Percentiles rank a stretch among this genome's conserved stretches.
phyloP scores from a whole-genome alignment of 2,888 invertebrate species.

The Alsophila aescularia region DNA sequence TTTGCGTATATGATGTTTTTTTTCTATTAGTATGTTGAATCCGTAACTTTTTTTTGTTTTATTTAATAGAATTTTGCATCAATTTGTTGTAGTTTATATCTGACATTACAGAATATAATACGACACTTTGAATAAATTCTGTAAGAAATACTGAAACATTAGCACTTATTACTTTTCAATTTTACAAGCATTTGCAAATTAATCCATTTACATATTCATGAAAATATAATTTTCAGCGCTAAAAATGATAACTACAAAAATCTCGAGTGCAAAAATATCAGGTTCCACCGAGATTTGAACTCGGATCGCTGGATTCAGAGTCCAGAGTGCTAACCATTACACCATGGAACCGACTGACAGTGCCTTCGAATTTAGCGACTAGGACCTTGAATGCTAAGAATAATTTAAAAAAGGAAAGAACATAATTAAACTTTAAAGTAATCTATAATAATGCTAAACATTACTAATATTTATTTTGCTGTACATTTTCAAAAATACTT shows the following conservation, averaged over 20 bases:
- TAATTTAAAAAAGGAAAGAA: no score
- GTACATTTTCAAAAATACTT: no score
- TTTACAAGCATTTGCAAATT: no score
- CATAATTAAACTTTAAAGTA: no score
- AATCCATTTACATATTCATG: no score
- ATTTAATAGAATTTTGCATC: not conserved
- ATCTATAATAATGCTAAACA: no score
- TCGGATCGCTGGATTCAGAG: slow-evolving; percentile 93
- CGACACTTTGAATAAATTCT: no score
- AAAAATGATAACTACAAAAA: slow-evolving; percentile 9
- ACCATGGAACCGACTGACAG: slow-evolving; percentile 71
- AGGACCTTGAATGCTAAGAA: not conserved
- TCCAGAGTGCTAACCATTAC: slow-evolving; percentile 92
- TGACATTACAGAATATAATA: no score
- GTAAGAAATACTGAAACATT: no score
- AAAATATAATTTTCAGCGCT: not conserved
- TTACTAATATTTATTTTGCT: no score
- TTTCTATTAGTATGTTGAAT: not conserved
- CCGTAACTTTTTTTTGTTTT: not conserved
- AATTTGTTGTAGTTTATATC: no score
- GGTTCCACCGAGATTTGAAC: slow-evolving; percentile 93
- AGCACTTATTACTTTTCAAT: no score
- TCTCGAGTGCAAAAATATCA: slow-evolving; percentile 51
- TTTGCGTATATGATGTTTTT: not conserved
- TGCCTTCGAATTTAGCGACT: slow-evolving; percentile 30